These are phyloP conservation scores for Prietella phreatophila DNA, from an alignment of 2,113 vertebrate species.

Conservation along the genomic window DNA sequence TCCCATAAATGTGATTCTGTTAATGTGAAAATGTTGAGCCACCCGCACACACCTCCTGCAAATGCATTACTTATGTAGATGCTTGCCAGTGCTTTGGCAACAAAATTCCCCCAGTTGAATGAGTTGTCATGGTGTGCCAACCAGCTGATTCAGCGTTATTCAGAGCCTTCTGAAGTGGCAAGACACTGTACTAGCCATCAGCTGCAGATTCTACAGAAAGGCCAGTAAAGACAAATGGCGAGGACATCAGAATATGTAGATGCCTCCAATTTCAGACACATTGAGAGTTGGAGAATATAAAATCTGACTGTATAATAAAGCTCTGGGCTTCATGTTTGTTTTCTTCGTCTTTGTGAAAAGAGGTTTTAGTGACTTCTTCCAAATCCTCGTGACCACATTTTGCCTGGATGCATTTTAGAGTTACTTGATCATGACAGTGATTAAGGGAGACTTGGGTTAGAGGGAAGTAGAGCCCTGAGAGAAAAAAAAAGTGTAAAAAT, in stretches of 20 bases:
- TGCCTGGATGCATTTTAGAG: conserved; percentile 57
- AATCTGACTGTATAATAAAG: conserved; percentile 41
- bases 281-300: conserved; percentile 49
- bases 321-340: conserved; percentile 46
- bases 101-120: conserved; percentile 25
- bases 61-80: conserved; percentile 2
- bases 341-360: conserved; percentile 54
- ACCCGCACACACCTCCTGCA: conserved; percentile 26
- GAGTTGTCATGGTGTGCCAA: conserved; percentile 14
- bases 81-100: not conserved
- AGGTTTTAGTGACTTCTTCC: conserved; percentile 29
- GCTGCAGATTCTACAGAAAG: conserved; percentile 27
- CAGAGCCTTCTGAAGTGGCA: not conserved
- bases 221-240: conserved; percentile 52
- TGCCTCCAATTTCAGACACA: conserved; percentile 57
- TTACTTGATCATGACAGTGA: conserved; percentile 51
- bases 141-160: conserved; percentile 1
- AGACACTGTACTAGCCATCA: conserved; percentile 25
- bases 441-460: conserved; percentile 46
- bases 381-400: conserved; percentile 55
- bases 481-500: conserved; percentile 12
- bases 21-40: conserved; percentile 64
- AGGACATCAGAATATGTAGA: conserved; percentile 42
- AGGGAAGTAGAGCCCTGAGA: conserved; percentile 37
- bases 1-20: conserved; percentile 70